phyloP scores from a whole-genome alignment of 2,888 invertebrate species.

The Achlya flavicornis region DNA sequence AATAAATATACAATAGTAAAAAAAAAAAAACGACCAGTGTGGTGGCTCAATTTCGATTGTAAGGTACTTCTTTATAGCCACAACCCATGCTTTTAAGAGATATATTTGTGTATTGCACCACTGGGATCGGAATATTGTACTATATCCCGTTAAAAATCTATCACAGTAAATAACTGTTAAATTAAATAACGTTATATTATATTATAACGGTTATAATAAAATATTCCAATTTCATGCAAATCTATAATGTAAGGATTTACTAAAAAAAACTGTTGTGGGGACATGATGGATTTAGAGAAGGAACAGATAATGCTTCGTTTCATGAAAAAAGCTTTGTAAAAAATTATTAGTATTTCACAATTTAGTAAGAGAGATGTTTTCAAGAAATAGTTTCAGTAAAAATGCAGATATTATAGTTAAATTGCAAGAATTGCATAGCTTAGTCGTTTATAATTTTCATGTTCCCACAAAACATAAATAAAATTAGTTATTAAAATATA shows the following conservation, averaged over 20 bases:
- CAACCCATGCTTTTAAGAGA: conserved; percentile 43
- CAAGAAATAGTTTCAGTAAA: too few species aligned
- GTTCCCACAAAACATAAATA: conserved; percentile 41
- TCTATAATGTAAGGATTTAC: conserved; percentile 50
- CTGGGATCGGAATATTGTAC: conserved; percentile 45
- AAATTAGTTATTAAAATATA: conserved; percentile 63
- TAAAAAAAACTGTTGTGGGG: conserved; percentile 54
- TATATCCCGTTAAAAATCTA: conserved; percentile 19
- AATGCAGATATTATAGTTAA: too few species aligned
- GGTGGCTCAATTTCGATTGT: conserved; percentile 61
- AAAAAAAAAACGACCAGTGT: conserved; percentile 48
- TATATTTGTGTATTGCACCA: conserved; percentile 39
- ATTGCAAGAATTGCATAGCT: not conserved
- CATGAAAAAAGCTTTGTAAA: not conserved
- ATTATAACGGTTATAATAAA: conserved; percentile 20
- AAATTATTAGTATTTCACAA: too few species aligned
- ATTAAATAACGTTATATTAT: conserved; percentile 2
- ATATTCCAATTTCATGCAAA: conserved; percentile 49
- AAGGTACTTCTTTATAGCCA: conserved; percentile 53
- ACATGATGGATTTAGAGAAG: conserved; percentile 37
- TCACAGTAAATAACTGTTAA: conserved; percentile 10
- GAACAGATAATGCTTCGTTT: not conserved
- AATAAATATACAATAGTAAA: conserved; percentile 38
- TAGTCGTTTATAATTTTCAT: conserved; percentile 19
- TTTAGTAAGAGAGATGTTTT: too few species aligned